Evolutionary conservation across 2,797 vertebrate genomes (phyloP).

Genomic region (Ceryle rudis): DNA sequence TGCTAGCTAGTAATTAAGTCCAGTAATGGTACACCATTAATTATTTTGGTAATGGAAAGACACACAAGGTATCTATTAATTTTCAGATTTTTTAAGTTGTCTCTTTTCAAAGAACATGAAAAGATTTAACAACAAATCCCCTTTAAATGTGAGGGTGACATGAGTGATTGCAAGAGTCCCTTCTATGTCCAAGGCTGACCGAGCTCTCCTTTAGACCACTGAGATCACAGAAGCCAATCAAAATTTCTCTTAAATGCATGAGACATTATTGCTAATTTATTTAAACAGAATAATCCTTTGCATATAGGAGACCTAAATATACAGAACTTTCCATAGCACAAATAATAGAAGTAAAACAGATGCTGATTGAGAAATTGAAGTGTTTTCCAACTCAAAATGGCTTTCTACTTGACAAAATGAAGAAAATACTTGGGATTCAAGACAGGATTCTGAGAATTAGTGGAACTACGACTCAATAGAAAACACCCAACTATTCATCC

Average conservation of each 20-base stretch:
- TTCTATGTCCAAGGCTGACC: background rate
- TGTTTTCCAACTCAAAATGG: background rate
- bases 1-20: background rate
- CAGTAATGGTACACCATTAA: background rate
- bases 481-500: constrained; percentile 21
- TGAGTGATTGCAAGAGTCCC: background rate
- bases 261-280: background rate
- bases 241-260: background rate
- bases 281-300: background rate
- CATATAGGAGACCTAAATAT: background rate
- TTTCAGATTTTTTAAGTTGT: background rate
- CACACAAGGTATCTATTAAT: background rate
- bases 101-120: background rate
- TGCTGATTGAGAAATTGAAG: background rate
- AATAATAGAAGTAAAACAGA: background rate
- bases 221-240: background rate
- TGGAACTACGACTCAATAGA: constrained; percentile 29
- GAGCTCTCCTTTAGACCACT: background rate
- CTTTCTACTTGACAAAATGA: background rate
- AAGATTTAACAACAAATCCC: background rate
- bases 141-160: background rate
- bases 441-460: background rate
- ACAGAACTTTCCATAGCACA: background rate
- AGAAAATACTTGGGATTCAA: constrained; percentile 12
- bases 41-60: background rate